phyloP scores from a whole-genome alignment of 2,797 vertebrate species.

The Tadarida brasiliensis region DNA sequence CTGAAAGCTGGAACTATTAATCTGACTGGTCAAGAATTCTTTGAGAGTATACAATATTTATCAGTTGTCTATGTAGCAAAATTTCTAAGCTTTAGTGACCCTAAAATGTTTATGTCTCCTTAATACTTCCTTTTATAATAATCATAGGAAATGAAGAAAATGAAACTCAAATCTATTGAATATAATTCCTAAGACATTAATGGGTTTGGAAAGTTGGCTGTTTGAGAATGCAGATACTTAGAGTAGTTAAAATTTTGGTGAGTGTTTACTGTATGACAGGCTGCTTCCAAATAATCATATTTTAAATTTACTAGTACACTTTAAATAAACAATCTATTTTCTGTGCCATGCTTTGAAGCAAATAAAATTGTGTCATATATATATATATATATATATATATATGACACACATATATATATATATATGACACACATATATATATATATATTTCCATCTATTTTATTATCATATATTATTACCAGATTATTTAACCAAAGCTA shows the following conservation, averaged over 20 bases:
- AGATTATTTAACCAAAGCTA: conserved; percentile 9
- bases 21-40: conserved; percentile 6
- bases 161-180: not conserved
- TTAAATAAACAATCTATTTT: conserved; percentile 42
- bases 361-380: not conserved
- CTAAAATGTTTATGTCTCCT: not conserved
- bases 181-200: conserved; percentile 52
- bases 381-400: too few relatives aligned
- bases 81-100: not conserved
- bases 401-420: too few relatives aligned
- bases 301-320: not conserved
- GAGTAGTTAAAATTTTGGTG: conserved; percentile 37
- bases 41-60: not conserved
- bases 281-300: not conserved
- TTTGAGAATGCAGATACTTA: not conserved
- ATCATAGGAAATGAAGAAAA: conserved; percentile 38
- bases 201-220: not conserved
- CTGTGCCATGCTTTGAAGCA: not conserved
- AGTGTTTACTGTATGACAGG: not conserved
- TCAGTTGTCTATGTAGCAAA: conserved; percentile 24
- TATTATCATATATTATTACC: not conserved
- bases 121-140: not conserved
- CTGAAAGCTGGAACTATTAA: not conserved
- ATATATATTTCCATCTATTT: not conserved
- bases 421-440: not conserved